Evolutionary conservation across 1,140 invertebrate genomes (phyloP), one percentile per base, ranked within the genome.

Genomic region (Pteromalus puparum): DNA sequence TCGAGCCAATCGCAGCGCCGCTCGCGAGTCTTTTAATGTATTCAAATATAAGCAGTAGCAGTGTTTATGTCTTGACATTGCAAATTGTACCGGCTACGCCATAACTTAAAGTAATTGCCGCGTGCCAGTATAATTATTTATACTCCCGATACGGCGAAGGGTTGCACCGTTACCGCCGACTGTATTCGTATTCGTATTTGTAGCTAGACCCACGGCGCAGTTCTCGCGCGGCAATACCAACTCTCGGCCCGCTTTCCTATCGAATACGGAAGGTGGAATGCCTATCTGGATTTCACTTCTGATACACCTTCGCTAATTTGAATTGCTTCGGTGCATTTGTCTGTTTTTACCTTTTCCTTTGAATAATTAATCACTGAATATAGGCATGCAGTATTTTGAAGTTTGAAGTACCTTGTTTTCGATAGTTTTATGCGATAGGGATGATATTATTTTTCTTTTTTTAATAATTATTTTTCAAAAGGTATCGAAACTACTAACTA

Each of bases 61-160:
- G 92, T 93, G 92, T 93, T 93, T 93, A 93, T 93, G 92, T 92
- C 92, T 93, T 93, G 92, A 93, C 92, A 93, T 93, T 93, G 92
- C 92, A 93, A 93, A 93, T 93, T 93, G 92, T 93, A 89, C 87
- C 91, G 90, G 92, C 91, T 91, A 88, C 90, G 90, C 92, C 89
- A 92, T 93, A 93, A 93, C 92, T 93, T 93, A 93, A 92, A 93
- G 91, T 93, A 93, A 93, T 93, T 92, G 92, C 92, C 90, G 89
- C 90, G 90, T 91, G 89, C 91, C 89, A 89, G 87, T 91, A 91
- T 93, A 92, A 93, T 93, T 93, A 93, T 92, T 93, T 93, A 93
- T 93, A 93, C 91, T 90, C 88, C 89, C 90, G 91, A 92, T 92
- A 92, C 89, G 88, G 87, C 88, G 87, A 88, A 88, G 87, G 87